These are phyloP conservation scores for Phyllostomus hastatus DNA, from an alignment of 2,113 vertebrate genomes.

Conservation along the genomic window DNA sequence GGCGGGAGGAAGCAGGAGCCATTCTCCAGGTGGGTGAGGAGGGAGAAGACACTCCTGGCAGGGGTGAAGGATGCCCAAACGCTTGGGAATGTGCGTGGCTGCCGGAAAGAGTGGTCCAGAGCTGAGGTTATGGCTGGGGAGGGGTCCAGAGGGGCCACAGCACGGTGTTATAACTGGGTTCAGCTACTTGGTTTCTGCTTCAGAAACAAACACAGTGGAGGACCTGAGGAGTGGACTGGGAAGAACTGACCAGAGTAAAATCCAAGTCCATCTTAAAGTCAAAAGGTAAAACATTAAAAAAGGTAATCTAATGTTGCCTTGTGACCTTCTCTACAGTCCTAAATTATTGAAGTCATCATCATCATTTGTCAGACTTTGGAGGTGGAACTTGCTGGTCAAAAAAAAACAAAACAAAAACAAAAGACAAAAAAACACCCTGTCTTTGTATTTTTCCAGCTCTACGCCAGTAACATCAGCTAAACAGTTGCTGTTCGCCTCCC, in stretches of 20 bases:
- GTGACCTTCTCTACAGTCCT: not conserved
- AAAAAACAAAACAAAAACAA: not conserved
- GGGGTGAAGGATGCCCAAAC: not conserved
- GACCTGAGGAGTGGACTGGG: accelerated
- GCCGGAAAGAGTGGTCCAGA: not conserved
- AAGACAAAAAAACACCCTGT: not conserved
- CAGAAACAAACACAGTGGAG: not conserved
- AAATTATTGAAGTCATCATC: not conserved
- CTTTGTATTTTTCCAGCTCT: not conserved
- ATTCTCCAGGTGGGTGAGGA: not conserved
- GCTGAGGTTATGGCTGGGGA: not conserved
- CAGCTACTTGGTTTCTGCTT: not conserved
- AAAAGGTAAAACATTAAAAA: not conserved
- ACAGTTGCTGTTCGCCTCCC: not conserved
- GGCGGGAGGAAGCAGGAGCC: not conserved
- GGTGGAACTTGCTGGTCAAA: not conserved
- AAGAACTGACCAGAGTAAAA: not conserved
- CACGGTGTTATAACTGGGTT: not conserved
- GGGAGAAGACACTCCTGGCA: not conserved
- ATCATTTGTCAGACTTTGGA: not conserved
- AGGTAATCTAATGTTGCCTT: not conserved
- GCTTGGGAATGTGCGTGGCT: not conserved
- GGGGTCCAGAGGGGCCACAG: not conserved
- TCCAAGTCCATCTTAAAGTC: not conserved
- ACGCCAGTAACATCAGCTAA: not conserved